A percentile compares a stretch with the other conserved stretches of the same genome.
Conservation (phyloP, 2,113 vertebrate genomes). For the Amphilophus citrinellus region DNA sequence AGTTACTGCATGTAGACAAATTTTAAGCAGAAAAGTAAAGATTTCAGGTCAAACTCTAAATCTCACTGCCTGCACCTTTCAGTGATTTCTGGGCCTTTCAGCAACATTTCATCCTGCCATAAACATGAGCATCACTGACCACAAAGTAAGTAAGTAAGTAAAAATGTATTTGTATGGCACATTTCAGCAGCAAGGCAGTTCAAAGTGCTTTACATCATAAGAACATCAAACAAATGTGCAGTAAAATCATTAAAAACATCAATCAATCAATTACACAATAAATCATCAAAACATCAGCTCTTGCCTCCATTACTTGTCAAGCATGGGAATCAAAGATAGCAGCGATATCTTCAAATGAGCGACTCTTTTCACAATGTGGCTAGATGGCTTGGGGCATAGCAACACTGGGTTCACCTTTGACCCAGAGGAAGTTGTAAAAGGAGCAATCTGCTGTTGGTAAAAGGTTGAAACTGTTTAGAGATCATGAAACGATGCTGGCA, state of each 20-base stretch:
- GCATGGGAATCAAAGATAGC: slow-evolving; percentile 28
- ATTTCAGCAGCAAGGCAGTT: no score
- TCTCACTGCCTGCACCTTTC: slow-evolving; percentile 6
- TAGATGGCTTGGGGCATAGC: neutral
- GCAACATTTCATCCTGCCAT: slow-evolving; percentile 11
- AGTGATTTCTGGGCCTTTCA: slow-evolving; percentile 26
- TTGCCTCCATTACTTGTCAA: slow-evolving; percentile 17
- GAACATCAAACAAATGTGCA: no score
- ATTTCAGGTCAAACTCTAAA: neutral
- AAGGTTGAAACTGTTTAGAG: slow-evolving; percentile 22
- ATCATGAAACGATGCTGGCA: slow-evolving; percentile 12
- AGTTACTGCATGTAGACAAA: neutral
- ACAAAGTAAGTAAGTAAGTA: neutral
- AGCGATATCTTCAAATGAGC: slow-evolving; percentile 13
- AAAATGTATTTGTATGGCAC: no score
- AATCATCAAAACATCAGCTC: neutral
- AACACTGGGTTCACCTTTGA: slow-evolving; percentile 53
- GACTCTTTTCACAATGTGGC: neutral
- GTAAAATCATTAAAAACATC: no score
- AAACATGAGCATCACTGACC: slow-evolving; percentile 25
- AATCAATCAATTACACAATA: no score
- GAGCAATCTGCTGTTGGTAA: slow-evolving; percentile 26
- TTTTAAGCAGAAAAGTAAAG: neutral
- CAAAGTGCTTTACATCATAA: no score
- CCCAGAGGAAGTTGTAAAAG: slow-evolving; percentile 58